A percentile compares a stretch with the other conserved stretches of the same genome.
Conservation (phyloP, 2,888 invertebrate genomes). For the Heteropelma amictum region DNA sequence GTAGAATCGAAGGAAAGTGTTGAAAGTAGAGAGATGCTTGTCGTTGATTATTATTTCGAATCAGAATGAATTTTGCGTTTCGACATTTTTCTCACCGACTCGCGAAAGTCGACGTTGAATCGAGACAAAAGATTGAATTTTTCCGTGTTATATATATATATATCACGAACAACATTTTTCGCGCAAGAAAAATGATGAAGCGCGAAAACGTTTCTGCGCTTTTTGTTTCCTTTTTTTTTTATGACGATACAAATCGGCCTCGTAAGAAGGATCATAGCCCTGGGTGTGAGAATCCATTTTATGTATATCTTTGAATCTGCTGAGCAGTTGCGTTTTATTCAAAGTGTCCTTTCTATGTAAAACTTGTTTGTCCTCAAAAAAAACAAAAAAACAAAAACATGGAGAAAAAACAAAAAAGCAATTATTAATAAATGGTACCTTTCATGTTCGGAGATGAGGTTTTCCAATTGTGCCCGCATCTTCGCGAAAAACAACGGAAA, state of each 20-base stretch:
- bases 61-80: conserved; percentile 31
- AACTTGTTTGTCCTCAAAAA: conserved; percentile 72
- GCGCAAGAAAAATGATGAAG: too few relatives aligned
- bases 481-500: neutral
- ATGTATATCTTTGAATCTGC: conserved; percentile 69
- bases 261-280: conserved; percentile 39
- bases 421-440: conserved; percentile 66
- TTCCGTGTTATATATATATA: conserved; percentile 28
- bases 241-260: conserved; percentile 29
- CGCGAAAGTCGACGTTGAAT: neutral
- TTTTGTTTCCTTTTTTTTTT: neutral
- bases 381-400: too few relatives aligned
- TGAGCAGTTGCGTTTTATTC: conserved; percentile 75
- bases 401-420: too few relatives aligned
- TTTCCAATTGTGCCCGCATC: neutral
- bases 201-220: conserved; percentile 7
- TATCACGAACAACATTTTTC: too few relatives aligned
- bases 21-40: conserved; percentile 40
- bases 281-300: conserved; percentile 66
- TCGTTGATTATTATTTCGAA: conserved; percentile 27
- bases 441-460: conserved; percentile 67
- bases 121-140: neutral
- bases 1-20: neutral
- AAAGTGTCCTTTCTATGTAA: conserved; percentile 77
- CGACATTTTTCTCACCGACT: conserved; percentile 11